phyloP scores from a whole-genome alignment of 2,113 vertebrate genomes.

The Leptosomus discolor region DNA sequence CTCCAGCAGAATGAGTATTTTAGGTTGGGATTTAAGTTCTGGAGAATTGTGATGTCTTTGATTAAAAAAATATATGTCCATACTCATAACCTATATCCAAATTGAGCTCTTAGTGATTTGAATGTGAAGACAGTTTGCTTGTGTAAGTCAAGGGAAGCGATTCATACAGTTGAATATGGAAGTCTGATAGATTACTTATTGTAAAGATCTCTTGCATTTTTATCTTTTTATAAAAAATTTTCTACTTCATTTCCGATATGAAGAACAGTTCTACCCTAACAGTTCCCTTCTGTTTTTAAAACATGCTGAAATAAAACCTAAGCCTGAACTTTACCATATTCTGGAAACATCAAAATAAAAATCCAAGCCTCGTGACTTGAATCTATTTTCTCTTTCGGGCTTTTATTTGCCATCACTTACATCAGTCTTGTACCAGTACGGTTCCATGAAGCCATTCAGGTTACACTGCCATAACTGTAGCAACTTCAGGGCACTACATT shows the following conservation, averaged over 20 bases:
- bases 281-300: not conserved
- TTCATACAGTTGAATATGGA: not conserved
- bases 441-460: not conserved
- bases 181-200: not conserved
- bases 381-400: not conserved
- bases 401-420: not conserved
- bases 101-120: not conserved
- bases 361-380: not conserved
- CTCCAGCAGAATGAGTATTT: not conserved
- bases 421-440: not conserved
- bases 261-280: not conserved
- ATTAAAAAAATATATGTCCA: not conserved
- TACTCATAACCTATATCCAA: not conserved
- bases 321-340: not conserved
- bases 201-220: not conserved
- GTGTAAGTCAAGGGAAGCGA: not conserved
- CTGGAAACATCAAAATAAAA: not conserved
- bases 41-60: not conserved
- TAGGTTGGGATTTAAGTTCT: not conserved
- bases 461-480: not conserved
- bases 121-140: not conserved
- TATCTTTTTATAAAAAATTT: not conserved
- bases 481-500: not conserved
- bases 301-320: not conserved
- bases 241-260: not conserved